Evolutionary conservation across 2,888 invertebrate species (phyloP).

Genomic region (Nomada lathburiana): DNA sequence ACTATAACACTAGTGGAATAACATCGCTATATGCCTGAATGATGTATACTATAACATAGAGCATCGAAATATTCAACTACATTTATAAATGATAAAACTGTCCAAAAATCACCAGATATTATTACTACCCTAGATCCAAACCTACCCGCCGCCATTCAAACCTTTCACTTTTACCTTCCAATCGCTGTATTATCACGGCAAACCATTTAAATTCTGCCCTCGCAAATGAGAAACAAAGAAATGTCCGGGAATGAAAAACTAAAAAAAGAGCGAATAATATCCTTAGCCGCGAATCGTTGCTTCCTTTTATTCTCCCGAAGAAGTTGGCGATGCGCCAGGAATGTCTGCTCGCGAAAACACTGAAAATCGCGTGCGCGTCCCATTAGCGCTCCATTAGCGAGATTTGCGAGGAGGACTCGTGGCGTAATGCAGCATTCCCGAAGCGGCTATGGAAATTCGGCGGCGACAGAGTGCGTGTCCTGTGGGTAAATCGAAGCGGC

Average conservation of each 20-base stretch:
- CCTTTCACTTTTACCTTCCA: not conserved
- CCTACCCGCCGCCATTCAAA: too few relatives aligned
- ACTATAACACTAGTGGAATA: too few relatives aligned
- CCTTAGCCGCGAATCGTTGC: not conserved
- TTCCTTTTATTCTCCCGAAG: constrained; percentile 26
- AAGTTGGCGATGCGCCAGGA: constrained; percentile 22
- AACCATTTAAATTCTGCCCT: not conserved
- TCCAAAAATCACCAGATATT: too few relatives aligned
- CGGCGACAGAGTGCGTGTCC: not conserved
- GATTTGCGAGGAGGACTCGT: constrained; percentile 20
- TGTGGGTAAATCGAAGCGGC: not conserved
- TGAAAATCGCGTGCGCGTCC: constrained; percentile 49
- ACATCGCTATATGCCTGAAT: too few relatives aligned
- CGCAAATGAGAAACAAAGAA: not conserved
- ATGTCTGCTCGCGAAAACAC: constrained; percentile 30
- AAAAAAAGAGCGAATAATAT: constrained; percentile 4
- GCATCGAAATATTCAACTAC: too few relatives aligned
- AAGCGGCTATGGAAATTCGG: not conserved
- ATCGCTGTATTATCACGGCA: not conserved
- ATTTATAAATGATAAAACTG: too few relatives aligned
- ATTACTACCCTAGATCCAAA: too few relatives aligned
- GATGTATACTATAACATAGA: too few relatives aligned
- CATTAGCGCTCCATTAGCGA: constrained; percentile 60
- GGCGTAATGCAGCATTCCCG: constrained; percentile 28
- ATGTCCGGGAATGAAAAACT: not conserved